Base-by-base conservation (phyloP, 2,113 vertebrate species). In the Platycercus adscitus region DNA sequence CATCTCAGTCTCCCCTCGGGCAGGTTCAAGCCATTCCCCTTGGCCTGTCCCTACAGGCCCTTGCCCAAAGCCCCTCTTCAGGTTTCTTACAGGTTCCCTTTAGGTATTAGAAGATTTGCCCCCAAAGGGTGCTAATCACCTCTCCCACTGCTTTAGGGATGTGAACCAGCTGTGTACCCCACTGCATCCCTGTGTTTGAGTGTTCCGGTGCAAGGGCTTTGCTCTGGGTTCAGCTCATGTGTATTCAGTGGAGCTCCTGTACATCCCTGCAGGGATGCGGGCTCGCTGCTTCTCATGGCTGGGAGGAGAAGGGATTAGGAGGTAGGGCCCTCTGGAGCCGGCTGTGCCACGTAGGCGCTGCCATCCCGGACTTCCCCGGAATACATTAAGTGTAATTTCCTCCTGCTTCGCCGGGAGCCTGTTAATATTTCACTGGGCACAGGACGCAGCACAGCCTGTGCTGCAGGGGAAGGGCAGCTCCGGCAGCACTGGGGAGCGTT, bases 401-500 rank as follows among this genome's bases (percentile, higher is more conserved):
- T 96, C 60, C 63, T 80, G 86, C 92, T 86, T 95, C 4, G 13
- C 82, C n/a, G 41, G 71, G 83, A 96, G 65, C 92, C 90, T 91
- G 94, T 96, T 96, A 96, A 96, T 94, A 89, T 96, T 97, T 97
- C 93, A 91, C 77, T 66, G 94, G 92, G 79, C 70, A 31, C 0
- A 3, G 66, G 86, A 61, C 88, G 93, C 60, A 95, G 79, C 88
- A 94, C 92, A 95, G 85, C 58, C 46, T 5, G 13, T 0, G 14
- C 88, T 94, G 96, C 84, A 91, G 91, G 96, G 82, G 58, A 93
- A 94, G 83, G 63, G 91, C 88, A 81, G 64, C 75, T 89, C 80
- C 70, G 49, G 84, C 86, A 82, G 68, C 71, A 37, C 63, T 93
- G 61, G 41, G 61, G 60, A 86, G 86, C 73, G 88, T 81, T 87